Evolutionary conservation across 2,888 invertebrate genomes (phyloP), one percentile per base, ranked within the genome.

Genomic region (Dicyrtoma fusca): DNA sequence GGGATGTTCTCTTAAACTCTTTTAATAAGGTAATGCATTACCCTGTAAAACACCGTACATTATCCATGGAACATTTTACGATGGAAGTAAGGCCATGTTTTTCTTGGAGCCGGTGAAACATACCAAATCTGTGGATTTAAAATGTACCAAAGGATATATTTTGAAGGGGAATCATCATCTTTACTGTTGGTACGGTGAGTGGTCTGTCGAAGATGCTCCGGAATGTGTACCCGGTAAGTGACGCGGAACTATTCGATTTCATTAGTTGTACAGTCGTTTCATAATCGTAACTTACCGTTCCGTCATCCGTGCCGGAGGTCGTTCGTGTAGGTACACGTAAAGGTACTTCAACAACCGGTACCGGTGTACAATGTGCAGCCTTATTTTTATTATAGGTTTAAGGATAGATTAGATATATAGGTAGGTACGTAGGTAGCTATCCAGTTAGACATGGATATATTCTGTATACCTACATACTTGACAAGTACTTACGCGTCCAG

Each of bases 151-250:
- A 76, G 92, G 92, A 80, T 92, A 84, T 81, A 83, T 83, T 61
- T 81, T 85, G 1, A 83, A 83, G 74, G 93, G 92, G 0, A 88
- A 90, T 0, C 88, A 88, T 1, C 89, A 90, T 79, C 84, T 93
- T 44, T 87, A 89, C 42, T 93, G 93, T 82, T 90, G 90, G 87
- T 89, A 90, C 76, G 93, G 93, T 2, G 90, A 92, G 80, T 93
- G 92, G 92, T 90, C 91, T 0, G 90, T 89, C 0, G 88, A 89
- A 11, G 88, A 88, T 64, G 87, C 90, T 83, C 92, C 92, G 0
- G 90, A 91, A 81, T 93, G 93, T 82, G 88, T 89, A 6, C 89
- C 92, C 81, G 89, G 90, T 90, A 84, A 80, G 79, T 83, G 45
- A 62, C 44, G 49, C 61, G 13, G 34, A 34, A 34, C 34, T 34